Percentiles rank a stretch among this genome's conserved stretches.
These are phyloP conservation scores for Eupeodes latifasciatus DNA, from an alignment of 2,888 invertebrate genomes.

Conservation along the genomic window DNA sequence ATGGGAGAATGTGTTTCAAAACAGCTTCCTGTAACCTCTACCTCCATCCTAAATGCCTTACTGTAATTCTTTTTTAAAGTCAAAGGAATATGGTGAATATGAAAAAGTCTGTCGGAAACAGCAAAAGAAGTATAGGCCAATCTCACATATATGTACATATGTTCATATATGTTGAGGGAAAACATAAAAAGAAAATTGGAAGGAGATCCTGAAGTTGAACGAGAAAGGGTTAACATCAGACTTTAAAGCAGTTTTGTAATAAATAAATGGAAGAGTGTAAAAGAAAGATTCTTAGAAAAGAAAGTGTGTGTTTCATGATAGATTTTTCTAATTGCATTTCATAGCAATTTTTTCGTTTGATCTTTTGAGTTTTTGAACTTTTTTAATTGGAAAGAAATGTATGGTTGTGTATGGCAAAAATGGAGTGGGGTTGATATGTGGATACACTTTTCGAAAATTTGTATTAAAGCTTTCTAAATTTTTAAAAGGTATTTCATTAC, in stretches of 20 bases:
- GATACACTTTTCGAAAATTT: background rate
- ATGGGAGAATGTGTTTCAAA: conserved; percentile 24
- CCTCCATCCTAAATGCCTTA: background rate
- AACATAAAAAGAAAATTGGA: background rate
- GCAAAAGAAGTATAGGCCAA: conserved; percentile 29
- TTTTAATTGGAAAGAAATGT: background rate
- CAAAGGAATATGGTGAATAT: conserved; percentile 51
- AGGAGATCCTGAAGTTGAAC: background rate
- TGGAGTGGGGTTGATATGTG: background rate
- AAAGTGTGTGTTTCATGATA: conserved; percentile 46
- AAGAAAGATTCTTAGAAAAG: conserved; percentile 36
- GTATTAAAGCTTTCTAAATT: too few relatives aligned
- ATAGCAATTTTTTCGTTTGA: conserved; percentile 1
- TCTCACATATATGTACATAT: background rate
- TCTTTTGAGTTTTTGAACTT: conserved; percentile 4
- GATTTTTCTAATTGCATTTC: conserved; percentile 21
- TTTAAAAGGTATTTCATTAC: too few relatives aligned
- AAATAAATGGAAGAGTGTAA: conserved; percentile 5
- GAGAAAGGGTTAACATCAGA: conserved; percentile 53
- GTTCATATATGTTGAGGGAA: background rate
- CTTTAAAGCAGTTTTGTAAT: conserved; percentile 31
- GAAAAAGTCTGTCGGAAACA: conserved; percentile 57
- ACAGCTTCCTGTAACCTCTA: conserved; percentile 46
- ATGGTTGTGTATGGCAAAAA: background rate
- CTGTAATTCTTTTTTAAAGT: conserved; percentile 18